Base-by-base conservation (phyloP, 2,888 invertebrate genomes). In the Limenitis camilla region DNA sequence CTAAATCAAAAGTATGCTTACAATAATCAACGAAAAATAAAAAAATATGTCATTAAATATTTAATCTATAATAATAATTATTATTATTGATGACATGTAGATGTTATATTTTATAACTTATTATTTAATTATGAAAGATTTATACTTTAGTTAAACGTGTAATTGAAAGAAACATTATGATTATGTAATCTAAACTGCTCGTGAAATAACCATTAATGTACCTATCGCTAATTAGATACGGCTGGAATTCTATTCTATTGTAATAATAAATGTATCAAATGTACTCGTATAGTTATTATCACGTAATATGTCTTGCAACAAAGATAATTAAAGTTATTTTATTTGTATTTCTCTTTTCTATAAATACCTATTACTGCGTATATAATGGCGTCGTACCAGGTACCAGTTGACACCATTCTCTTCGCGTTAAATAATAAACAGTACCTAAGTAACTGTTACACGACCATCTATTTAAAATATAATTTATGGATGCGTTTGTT, bases 151-250 rank as follows among this genome's bases (percentile, higher is more conserved):
- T n/a, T n/a, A n/a, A n/a, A n/a, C n/a, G n/a, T n/a, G n/a, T n/a
- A n/a, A n/a, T n/a, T n/a, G n/a, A 33, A 33, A 9, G n/a, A 10
- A n/a, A 11, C 6, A 40, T 7, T 27, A 40, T 10, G 11, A 40
- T 40, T 10, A 40, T 40, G 6, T 40, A 19, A 19, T 19, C 19
- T 19, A 19, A 19, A 19, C 3, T 19, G 19, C 19, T 3, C 19
- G 55, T 57, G 52, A 55, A 50, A 55, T 41, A 44, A 43, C 52
- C 47, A 55, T 57, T 52, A 52, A 11, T 40, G 28, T 40, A 52
- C 49, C 55, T 44, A 30, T 48, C 29, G 36, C 51, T 45, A 46
- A 35, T 46, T 40, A 49, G 52, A 49, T 55, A 55, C 41, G 31
- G 29, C 30, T 11, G 38, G 40, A 40, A 51, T 45, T 44, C 28